Base-by-base conservation (phyloP, 2,888 invertebrate species). In the Heliconius charithonia region DNA sequence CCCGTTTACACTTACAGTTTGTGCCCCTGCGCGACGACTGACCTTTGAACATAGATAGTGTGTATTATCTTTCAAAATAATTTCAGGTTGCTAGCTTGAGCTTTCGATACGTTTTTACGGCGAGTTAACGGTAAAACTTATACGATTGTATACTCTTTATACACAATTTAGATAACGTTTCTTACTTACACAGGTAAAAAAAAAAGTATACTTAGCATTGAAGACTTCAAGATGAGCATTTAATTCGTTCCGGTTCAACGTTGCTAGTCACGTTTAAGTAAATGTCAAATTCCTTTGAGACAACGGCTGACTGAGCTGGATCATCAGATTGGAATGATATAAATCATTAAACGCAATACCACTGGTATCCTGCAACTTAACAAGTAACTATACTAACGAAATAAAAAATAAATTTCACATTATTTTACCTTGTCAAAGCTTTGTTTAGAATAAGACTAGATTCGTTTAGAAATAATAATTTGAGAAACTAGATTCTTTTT, bases 221-320 rank as follows among this genome's bases (percentile, higher is more conserved):
- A 79, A 84, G 84, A 85, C 84, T 80, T 85, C 86, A 89, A 91
- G 92, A 92, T 87, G 91, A 86, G 85, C 82, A 88, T 86, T 78
- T 62, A 86, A 87, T 84, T 81, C 81, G 86, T 89, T 88, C 87
- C 87, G 87, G 88, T 86, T 85, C 82, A 83, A 81, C 80, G 85
- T 83, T 83, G 82, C 37, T 84, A 85, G 86, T 92, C 93, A 92
- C 93, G 93, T 90, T 59, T 37, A 84, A 87, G 85, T 87, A 90
- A 92, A 87, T 86, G 84, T 83, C 84, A 82, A 86, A 91, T 91
- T 88, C 87, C 85, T 86, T 82, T 69, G 71, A 71, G 69, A 66
- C 77, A 79, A 78, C 78, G 77, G 79, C 76, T 78, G 56, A 56
- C 29, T 81, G 65, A 78, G 72, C 75, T 59, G 37, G 77, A 79